These are phyloP conservation scores for Allobates femoralis DNA, from an alignment of 2,797 vertebrate species.

Conservation along the genomic window DNA sequence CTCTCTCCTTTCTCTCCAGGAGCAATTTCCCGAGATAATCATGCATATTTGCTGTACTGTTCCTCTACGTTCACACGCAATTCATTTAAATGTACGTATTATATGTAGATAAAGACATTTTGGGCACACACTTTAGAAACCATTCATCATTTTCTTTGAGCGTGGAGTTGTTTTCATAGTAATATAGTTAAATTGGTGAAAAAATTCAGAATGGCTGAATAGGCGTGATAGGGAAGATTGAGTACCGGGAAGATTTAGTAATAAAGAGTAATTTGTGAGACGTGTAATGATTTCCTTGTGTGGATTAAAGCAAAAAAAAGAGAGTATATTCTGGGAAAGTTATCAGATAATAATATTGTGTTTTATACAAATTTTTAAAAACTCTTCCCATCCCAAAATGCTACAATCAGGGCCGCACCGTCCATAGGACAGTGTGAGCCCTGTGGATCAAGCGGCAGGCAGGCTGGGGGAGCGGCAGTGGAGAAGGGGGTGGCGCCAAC, in stretches of 20 bases:
- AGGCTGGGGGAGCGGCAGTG: no score
- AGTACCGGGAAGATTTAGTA: background rate
- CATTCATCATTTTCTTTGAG: background rate
- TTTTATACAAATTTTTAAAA: background rate
- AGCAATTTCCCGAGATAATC: background rate
- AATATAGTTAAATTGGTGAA: background rate
- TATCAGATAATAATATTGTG: background rate
- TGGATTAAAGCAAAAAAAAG: background rate
- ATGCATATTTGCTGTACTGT: background rate
- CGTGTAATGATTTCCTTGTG: background rate
- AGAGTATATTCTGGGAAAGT: background rate
- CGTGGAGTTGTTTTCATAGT: constrained; percentile 1
- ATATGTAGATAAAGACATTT: constrained; percentile 21
- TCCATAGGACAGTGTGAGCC: no score
- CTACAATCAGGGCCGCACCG: no score
- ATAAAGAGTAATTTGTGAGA: background rate
- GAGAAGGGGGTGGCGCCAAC: no score
- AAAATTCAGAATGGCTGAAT: background rate
- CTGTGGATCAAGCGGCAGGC: no score
- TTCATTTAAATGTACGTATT: constrained; percentile 21
- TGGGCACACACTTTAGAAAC: background rate
- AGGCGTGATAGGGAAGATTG: background rate
- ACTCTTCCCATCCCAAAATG: no score
- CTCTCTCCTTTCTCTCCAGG: background rate
- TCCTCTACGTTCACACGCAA: background rate